Percentiles rank a stretch among this genome's conserved stretches.
Evolutionary conservation across 1,140 invertebrate species (phyloP).

Genomic region (Drosophila melanica): DNA sequence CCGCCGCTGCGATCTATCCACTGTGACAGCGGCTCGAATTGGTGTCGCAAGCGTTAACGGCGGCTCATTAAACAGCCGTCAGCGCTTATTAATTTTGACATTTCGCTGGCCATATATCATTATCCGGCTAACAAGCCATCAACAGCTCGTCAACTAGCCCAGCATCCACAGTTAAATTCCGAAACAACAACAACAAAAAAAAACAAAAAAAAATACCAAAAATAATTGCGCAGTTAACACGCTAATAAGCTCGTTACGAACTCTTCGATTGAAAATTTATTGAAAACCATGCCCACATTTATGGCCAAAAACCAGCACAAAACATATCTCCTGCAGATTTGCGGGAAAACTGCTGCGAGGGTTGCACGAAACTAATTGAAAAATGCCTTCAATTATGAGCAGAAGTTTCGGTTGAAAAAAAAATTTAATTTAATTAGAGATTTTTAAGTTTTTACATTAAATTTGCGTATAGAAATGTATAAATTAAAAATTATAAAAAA

Average conservation of each 20-base stretch:
- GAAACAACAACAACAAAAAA: slow-evolving; percentile 1
- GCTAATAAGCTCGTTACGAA: slow-evolving; percentile 61
- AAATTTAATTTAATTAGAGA: no score
- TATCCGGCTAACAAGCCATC: slow-evolving; percentile 57
- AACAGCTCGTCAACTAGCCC: slow-evolving; percentile 42
- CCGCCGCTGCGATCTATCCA: slow-evolving; percentile 20
- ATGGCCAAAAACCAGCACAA: slow-evolving; percentile 9
- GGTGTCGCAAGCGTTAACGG: slow-evolving; percentile 34
- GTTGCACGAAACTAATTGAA: not conserved
- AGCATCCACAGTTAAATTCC: slow-evolving; percentile 33
- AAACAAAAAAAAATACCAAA: slow-evolving; percentile 7
- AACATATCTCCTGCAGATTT: slow-evolving; percentile 17
- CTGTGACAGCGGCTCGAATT: slow-evolving; percentile 36
- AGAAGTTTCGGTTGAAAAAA: no score
- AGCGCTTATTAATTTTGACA: slow-evolving; percentile 69
- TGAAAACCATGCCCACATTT: slow-evolving; percentile 21
- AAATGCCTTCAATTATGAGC: not conserved
- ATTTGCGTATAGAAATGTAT: no score
- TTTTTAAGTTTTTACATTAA: no score
- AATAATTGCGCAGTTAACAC: slow-evolving; percentile 49
- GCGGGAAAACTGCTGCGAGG: not conserved
- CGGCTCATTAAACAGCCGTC: slow-evolving; percentile 64
- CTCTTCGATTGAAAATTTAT: slow-evolving; percentile 20
- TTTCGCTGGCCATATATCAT: slow-evolving; percentile 67
- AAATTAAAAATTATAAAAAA: no score